Conservation (phyloP, 2,797 vertebrate genomes). For the Tokudaia muenninki region DNA sequence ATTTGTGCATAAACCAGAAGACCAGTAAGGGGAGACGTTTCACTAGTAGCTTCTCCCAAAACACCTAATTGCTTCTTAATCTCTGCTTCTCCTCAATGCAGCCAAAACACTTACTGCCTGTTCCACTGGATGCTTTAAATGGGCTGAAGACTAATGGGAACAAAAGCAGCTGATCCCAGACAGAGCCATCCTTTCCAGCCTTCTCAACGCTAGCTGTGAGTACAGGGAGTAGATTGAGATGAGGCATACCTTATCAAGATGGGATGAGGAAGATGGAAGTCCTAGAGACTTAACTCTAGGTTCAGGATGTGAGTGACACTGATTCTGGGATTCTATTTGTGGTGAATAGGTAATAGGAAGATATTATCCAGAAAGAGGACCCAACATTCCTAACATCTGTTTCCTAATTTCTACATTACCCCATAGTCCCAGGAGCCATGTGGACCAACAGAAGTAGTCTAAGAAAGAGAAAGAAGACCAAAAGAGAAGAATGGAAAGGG, state of each 20-base stretch:
- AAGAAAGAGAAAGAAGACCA: neutral
- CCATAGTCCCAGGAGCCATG: neutral
- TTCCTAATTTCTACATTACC: neutral
- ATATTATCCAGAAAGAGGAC: neutral
- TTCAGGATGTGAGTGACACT: neutral
- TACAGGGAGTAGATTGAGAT: neutral
- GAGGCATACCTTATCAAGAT: neutral
- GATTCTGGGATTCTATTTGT: neutral
- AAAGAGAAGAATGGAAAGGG: conserved; percentile 32
- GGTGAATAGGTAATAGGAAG: neutral
- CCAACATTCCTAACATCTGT: neutral
- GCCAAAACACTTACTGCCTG: neutral
- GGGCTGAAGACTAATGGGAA: neutral
- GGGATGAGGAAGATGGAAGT: neutral
- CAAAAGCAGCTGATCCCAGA: neutral
- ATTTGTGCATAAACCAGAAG: neutral
- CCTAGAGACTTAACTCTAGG: neutral
- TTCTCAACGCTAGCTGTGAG: neutral
- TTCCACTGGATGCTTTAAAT: neutral
- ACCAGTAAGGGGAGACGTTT: neutral
- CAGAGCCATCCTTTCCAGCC: neutral
- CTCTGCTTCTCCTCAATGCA: neutral
- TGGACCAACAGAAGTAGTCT: neutral
- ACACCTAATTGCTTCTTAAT: conserved; percentile 15
- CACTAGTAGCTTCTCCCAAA: conserved; percentile 1